Evolutionary conservation across 2,113 vertebrate species (phyloP).

Genomic region (Cryptomyrus ogoouensis): DNA sequence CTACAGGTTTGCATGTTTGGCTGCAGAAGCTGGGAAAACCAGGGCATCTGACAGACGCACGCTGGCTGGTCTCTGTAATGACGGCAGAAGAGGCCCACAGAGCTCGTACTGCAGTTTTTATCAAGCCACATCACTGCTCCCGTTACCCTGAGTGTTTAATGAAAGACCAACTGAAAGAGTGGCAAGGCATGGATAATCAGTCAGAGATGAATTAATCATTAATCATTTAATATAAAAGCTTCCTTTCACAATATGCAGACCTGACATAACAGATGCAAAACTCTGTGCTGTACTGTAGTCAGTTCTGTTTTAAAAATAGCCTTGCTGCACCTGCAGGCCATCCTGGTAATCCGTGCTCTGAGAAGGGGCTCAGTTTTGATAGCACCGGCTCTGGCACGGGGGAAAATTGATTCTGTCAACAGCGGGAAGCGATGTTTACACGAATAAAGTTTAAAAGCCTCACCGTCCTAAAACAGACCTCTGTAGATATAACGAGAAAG

Average conservation of each 20-base stretch:
- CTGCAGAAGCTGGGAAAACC: no score
- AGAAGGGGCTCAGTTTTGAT: not conserved
- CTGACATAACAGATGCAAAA: not conserved
- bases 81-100: not conserved
- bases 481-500: slow-evolving; percentile 7
- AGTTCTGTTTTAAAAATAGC: slow-evolving; percentile 19
- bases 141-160: not conserved
- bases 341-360: slow-evolving; percentile 17
- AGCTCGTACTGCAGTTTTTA: not conserved
- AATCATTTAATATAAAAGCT: not conserved
- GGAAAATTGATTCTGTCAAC: slow-evolving; percentile 15
- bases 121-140: not conserved
- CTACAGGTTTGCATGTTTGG: not conserved
- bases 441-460: slow-evolving; percentile 11
- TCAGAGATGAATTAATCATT: not conserved
- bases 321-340: not conserved
- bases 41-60: not conserved
- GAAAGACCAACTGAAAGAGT: not conserved
- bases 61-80: not conserved
- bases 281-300: not conserved
- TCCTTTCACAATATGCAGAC: not conserved
- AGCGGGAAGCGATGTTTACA: slow-evolving; percentile 21
- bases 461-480: not conserved
- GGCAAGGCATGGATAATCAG: not conserved
- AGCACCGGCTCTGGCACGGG: not conserved